Percentiles rank a stretch among this genome's conserved stretches.
Evolutionary conservation across 2,888 invertebrate species (phyloP).

Genomic region (Pammene fasciana): DNA sequence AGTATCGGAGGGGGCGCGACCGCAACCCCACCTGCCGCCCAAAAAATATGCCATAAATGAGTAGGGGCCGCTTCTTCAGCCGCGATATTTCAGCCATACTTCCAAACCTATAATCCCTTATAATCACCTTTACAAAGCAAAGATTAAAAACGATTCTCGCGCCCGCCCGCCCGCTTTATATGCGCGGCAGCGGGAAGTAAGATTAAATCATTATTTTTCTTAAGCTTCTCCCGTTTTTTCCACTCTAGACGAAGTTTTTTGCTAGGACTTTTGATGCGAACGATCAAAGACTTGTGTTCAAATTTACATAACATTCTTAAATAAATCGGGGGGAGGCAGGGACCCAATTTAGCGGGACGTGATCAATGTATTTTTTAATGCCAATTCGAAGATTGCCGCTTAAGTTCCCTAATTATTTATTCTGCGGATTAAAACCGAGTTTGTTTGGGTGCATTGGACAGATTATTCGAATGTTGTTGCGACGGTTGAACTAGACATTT

Average conservation of each 20-base stretch:
- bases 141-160: slow-evolving; percentile 84
- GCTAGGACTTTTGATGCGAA: slow-evolving; percentile 81
- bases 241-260: slow-evolving; percentile 76
- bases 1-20: slow-evolving; percentile 68
- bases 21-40: slow-evolving; percentile 75
- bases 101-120: slow-evolving; percentile 84
- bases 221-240: slow-evolving; percentile 80
- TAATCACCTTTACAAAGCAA: slow-evolving; percentile 85
- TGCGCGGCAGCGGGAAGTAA: slow-evolving; percentile 82
- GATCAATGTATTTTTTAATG: slow-evolving; percentile 78
- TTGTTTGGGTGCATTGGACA: slow-evolving; percentile 22
- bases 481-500: neutral
- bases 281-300: slow-evolving; percentile 83
- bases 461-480: slow-evolving; percentile 12
- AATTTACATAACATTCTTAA: slow-evolving; percentile 84
- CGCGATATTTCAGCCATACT: slow-evolving; percentile 82
- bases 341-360: slow-evolving; percentile 60
- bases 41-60: slow-evolving; percentile 80
- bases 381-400: slow-evolving; percentile 67
- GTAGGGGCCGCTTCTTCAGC: slow-evolving; percentile 68
- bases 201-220: slow-evolving; percentile 85
- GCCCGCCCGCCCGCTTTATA: slow-evolving; percentile 75
- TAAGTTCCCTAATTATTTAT: slow-evolving; percentile 78
- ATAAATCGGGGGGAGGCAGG: slow-evolving; percentile 77
- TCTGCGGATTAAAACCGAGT: slow-evolving; percentile 53